Evolutionary conservation across 2,888 invertebrate genomes (phyloP).

Genomic region (Cantharis rustica): DNA sequence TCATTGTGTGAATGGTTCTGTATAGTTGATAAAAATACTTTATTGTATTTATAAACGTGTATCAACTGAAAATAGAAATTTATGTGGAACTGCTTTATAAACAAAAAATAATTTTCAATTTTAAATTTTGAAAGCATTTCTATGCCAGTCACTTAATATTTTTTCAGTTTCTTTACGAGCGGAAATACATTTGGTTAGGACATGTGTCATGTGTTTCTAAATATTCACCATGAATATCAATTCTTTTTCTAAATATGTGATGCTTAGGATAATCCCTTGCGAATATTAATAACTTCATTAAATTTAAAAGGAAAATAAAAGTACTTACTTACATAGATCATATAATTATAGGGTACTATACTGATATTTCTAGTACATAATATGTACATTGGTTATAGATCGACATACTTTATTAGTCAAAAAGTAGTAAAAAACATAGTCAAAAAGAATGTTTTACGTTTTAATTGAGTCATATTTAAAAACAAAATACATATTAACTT

Average conservation of each 20-base stretch:
- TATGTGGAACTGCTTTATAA: not conserved
- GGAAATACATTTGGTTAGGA: constrained; percentile 27
- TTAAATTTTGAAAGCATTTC: constrained; percentile 3
- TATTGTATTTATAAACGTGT: constrained; percentile 7
- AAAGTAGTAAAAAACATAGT: no score
- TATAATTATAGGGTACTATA: no score
- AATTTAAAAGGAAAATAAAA: not conserved
- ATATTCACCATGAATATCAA: constrained; percentile 3
- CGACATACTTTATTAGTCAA: no score
- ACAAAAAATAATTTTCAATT: not conserved
- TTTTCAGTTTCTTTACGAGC: constrained; percentile 27
- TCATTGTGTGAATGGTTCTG: constrained; percentile 1
- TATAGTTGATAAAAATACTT: constrained; percentile 9
- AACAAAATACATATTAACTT: no score
- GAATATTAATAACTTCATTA: not conserved
- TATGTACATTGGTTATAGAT: no score
- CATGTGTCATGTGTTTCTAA: constrained; percentile 18
- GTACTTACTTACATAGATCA: no score
- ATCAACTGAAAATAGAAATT: not conserved
- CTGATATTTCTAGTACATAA: no score
- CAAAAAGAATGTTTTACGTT: no score
- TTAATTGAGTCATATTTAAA: no score
- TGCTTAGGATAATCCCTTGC: not conserved
- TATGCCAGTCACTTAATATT: constrained; percentile 18
- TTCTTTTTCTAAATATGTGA: not conserved